phyloP scores from a whole-genome alignment of 2,888 invertebrate genomes.

The Drosophila fungiperda region DNA sequence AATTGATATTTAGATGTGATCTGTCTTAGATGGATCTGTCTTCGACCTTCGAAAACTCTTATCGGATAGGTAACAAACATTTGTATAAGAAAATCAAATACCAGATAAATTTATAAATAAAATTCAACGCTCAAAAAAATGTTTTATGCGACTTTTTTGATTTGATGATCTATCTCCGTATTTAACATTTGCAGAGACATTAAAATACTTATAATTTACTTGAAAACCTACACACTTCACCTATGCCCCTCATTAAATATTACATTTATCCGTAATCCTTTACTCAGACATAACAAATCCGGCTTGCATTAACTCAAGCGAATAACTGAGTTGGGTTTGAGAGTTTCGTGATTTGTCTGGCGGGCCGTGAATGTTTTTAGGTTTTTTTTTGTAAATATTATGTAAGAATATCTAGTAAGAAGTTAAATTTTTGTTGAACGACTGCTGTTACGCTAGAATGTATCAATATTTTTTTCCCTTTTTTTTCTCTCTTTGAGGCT shows the following conservation, averaged over 20 bases:
- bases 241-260: not conserved
- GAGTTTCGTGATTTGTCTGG: constrained; percentile 40
- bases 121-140: not conserved
- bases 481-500: constrained; percentile 52
- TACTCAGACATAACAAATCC: constrained; percentile 30
- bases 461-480: constrained; percentile 6
- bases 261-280: constrained; percentile 32
- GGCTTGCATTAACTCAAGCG: constrained; percentile 51
- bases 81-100: not conserved
- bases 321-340: constrained; percentile 53
- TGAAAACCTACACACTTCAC: not conserved
- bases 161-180: not conserved
- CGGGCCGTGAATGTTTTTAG: constrained; percentile 6
- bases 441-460: constrained; percentile 5
- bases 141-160: not conserved
- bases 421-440: constrained; percentile 12
- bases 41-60: too few relatives aligned
- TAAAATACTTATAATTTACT: not conserved
- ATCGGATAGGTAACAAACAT: not conserved
- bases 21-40: too few relatives aligned
- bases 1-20: not conserved
- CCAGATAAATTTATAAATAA: not conserved
- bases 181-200: not conserved
- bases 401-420: constrained; percentile 15
- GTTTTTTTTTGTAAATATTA: constrained; percentile 33